Percentiles rank a stretch among this genome's conserved stretches.
Conservation (phyloP, 2,888 invertebrate species). For the Mythimna loreyi region DNA sequence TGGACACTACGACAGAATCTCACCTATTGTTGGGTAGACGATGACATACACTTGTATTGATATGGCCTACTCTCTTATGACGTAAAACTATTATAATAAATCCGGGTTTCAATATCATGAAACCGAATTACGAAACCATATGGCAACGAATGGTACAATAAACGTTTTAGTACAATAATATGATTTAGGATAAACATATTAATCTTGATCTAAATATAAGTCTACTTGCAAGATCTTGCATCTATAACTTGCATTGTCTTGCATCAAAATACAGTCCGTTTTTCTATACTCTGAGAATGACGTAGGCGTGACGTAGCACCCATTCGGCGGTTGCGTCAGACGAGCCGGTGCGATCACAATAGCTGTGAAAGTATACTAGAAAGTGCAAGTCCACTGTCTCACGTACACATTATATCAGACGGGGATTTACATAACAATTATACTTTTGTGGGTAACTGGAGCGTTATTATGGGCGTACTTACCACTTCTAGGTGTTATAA, state of each 20-base stretch:
- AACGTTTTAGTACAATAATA: neutral
- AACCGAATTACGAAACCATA: neutral
- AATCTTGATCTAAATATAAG: neutral
- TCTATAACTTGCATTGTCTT: conserved; percentile 3
- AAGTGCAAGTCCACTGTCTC: conserved; percentile 87
- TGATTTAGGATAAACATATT: neutral
- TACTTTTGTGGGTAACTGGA: conserved; percentile 87
- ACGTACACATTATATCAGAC: conserved; percentile 89
- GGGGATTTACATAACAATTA: conserved; percentile 86
- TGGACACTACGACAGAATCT: neutral
- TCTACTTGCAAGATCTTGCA: neutral
- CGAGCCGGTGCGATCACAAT: conserved; percentile 77
- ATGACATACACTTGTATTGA: neutral
- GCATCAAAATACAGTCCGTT: conserved; percentile 15
- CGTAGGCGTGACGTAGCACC: conserved; percentile 64
- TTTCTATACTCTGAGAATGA: conserved; percentile 50
- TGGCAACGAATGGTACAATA: neutral
- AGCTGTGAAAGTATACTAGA: conserved; percentile 89
- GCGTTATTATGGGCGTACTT: conserved; percentile 75
- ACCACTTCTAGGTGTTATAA: conserved; percentile 36
- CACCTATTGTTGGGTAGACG: neutral
- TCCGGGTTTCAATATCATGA: neutral
- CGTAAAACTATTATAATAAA: no score
- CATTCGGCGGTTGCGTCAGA: conserved; percentile 81
- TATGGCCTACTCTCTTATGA: neutral